Percentiles rank a stretch among this genome's conserved stretches.
phyloP scores from a whole-genome alignment of 2,113 vertebrate species.

The Chascanopsetta lugubris region DNA sequence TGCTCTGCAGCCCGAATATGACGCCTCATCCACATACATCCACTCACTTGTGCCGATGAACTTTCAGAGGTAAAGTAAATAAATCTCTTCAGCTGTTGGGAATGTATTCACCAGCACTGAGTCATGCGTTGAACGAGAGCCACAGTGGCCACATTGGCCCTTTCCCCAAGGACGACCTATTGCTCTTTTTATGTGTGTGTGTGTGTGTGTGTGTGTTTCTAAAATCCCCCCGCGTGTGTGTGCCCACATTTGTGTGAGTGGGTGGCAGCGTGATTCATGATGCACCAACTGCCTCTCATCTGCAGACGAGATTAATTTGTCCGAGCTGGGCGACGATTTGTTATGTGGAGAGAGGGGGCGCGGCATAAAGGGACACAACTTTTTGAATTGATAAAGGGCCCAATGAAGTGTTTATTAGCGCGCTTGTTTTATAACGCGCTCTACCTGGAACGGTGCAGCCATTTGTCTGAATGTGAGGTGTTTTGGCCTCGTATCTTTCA shows the following conservation, averaged over 20 bases:
- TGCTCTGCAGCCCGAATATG: too few species aligned
- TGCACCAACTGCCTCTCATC: constrained; percentile 48
- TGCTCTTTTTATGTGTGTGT: constrained; percentile 42
- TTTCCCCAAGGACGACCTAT: constrained; percentile 50
- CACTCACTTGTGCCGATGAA: too few species aligned
- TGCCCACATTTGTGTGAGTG: constrained; percentile 28
- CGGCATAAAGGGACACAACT: constrained; percentile 8
- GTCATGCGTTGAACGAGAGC: constrained; percentile 45
- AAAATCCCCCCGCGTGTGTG: constrained; percentile 11
- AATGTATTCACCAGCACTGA: constrained; percentile 42
- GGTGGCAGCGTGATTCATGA: constrained; percentile 61
- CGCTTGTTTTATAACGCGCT: constrained; percentile 19
- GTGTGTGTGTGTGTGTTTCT: constrained; percentile 25
- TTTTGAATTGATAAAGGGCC: constrained; percentile 36
- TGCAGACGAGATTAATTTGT: constrained; percentile 54
- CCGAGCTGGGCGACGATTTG: constrained; percentile 44
- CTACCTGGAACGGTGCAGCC: not conserved
- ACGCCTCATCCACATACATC: not conserved
- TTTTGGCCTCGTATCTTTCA: constrained; percentile 11
- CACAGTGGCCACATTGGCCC: constrained; percentile 34
- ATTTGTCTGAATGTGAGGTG: constrained; percentile 39
- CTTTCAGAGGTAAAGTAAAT: constrained; percentile 19
- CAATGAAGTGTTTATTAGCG: constrained; percentile 60
- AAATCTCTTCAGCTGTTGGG: constrained; percentile 14
- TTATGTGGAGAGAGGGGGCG: constrained; percentile 32